Evolutionary conservation across 1,140 invertebrate species (phyloP), one percentile per base, ranked within the genome.

Genomic region (Chelonus insularis): DNA sequence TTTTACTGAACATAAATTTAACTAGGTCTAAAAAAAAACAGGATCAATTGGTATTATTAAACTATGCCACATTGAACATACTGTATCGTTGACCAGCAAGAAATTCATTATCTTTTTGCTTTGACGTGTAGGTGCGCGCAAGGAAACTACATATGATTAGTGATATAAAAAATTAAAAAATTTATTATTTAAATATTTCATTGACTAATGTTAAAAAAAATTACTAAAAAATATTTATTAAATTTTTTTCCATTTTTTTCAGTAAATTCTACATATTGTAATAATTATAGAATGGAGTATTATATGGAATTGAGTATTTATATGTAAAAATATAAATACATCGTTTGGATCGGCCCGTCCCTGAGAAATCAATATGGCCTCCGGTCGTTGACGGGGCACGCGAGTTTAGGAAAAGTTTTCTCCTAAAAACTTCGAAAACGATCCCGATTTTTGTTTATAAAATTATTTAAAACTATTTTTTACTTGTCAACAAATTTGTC

Each of bases 331-430:
- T 67, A 69, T 63, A 72, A 64, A 72, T 71, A 66, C 50, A 29
- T 63, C 60, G 62, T 45, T 66, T 36, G 61, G 68, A 73, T 75
- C 72, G 72, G 71, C 66, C 64, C 73, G 75, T 69, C 68, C 72
- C 72, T 75, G 72, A 74, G 51, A 63, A 72, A 77, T 77, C 75
- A 76, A 77, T 77, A 77, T 77, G 75, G 74, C 74, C 71, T 75
- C 75, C 73, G 70, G 68, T 57, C 66, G 39, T 65, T 48, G 54
- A 48, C 66, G 67, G 68, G 68, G 62, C 68, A 71, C 69, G 66
- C 64, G 41, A 69, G 51, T 37, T 56, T 68, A 65, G 54, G 55
- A 23, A 32, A 57, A 18, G 52, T 66, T 66, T 60, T 47, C 54
- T 34, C 1, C 16, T 7, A 25, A 39, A 45, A 54, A 45, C 2